Evolutionary conservation across 2,888 invertebrate genomes (phyloP).

Genomic region (Dorcus hopei): DNA sequence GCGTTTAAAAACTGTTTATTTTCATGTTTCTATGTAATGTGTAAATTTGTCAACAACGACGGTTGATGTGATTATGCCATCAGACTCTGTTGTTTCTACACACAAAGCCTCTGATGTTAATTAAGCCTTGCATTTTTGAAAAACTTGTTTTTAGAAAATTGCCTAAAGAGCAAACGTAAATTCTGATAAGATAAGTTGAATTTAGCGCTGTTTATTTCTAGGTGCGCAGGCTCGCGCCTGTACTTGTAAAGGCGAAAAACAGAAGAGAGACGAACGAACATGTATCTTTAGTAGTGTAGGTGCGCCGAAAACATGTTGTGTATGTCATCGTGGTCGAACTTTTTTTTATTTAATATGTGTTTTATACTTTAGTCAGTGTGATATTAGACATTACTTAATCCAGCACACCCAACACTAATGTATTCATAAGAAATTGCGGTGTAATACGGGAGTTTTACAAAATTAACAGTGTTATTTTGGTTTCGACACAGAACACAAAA

Average conservation of each 20-base stretch:
- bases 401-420: constrained; percentile 4
- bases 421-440: constrained; percentile 7
- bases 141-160: no score
- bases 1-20: no score
- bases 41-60: no score
- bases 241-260: neutral
- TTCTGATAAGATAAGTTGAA: neutral
- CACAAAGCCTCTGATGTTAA: no score
- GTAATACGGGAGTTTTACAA: constrained; percentile 3
- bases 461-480: constrained; percentile 18
- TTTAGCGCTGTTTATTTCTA: neutral
- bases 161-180: no score
- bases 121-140: no score
- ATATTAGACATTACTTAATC: constrained; percentile 7
- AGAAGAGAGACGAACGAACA: neutral
- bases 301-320: constrained; percentile 14
- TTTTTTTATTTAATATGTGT: constrained; percentile 7
- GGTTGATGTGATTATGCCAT: no score
- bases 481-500: constrained; percentile 53
- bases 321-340: constrained; percentile 13
- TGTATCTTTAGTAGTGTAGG: constrained; percentile 16
- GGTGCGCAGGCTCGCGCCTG: neutral
- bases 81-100: no score
- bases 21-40: no score
- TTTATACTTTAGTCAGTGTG: constrained; percentile 2